A percentile compares a stretch with the other conserved stretches of the same genome.
Conservation (phyloP, 2,888 invertebrate genomes). For the Fabriciana adippe region DNA sequence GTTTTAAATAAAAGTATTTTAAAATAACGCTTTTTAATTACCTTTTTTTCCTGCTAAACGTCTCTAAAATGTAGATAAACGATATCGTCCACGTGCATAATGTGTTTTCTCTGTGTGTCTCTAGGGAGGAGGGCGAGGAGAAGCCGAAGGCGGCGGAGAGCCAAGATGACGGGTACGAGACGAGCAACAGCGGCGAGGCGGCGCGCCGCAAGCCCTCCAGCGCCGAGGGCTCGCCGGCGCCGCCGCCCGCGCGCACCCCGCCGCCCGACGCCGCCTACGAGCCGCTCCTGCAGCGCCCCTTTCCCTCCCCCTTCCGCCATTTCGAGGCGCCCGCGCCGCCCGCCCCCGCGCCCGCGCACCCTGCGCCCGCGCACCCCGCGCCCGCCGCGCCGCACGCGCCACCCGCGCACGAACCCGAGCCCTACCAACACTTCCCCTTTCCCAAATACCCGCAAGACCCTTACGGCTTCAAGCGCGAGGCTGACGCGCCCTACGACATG, state of each 20-base stretch:
- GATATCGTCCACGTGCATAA: background rate
- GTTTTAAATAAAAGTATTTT: background rate
- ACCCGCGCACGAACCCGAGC: slow-evolving; percentile 52
- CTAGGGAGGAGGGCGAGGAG: slow-evolving; percentile 77
- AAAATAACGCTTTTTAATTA: no score
- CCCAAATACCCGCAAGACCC: slow-evolving; percentile 68
- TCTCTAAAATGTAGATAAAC: background rate
- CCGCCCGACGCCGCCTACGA: slow-evolving; percentile 58
- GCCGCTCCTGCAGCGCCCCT: slow-evolving; percentile 46
- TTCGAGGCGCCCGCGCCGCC: slow-evolving; percentile 47
- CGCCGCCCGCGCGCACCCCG: slow-evolving; percentile 53
- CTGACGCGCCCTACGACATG: slow-evolving; percentile 75
- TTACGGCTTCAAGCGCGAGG: slow-evolving; percentile 70
- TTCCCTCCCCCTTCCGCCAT: slow-evolving; percentile 51
- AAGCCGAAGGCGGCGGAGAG: slow-evolving; percentile 85
- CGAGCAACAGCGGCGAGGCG: slow-evolving; percentile 86
- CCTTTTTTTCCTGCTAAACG: no score
- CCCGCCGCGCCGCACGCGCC: slow-evolving; percentile 46
- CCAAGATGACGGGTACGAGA: slow-evolving; percentile 95
- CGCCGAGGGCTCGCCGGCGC: slow-evolving; percentile 50
- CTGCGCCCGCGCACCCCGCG: slow-evolving; percentile 43
- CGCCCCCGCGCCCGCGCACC: slow-evolving; percentile 46
- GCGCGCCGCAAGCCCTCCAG: slow-evolving; percentile 68
- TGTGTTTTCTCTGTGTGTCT: slow-evolving; percentile 36
- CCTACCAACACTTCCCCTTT: slow-evolving; percentile 72